Conservation (phyloP, 2,888 invertebrate species). For the Acanthosoma haemorrhoidale region DNA sequence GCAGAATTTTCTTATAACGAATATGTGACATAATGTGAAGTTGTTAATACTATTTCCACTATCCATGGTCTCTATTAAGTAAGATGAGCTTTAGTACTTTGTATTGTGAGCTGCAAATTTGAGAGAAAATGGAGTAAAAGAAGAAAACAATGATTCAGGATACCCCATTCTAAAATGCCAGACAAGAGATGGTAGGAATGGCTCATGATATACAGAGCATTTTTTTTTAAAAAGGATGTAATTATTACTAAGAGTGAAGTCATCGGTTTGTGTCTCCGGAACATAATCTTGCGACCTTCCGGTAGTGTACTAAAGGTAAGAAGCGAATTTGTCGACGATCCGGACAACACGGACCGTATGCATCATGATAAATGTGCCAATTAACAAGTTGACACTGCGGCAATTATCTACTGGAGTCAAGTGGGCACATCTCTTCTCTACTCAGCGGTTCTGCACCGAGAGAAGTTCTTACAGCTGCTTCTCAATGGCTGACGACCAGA, state of each 20-base stretch:
- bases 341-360: neutral
- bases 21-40: no score
- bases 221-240: slow-evolving; percentile 12
- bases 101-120: no score
- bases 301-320: neutral
- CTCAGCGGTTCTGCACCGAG: neutral
- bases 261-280: neutral
- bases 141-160: neutral
- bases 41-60: no score
- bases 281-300: no score
- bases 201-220: neutral
- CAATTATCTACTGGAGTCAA: neutral
- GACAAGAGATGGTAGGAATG: slow-evolving; percentile 1
- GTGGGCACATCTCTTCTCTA: neutral
- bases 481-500: no score
- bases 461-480: neutral
- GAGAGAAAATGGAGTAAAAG: no score
- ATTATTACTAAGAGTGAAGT: slow-evolving; percentile 5
- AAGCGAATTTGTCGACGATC: neutral
- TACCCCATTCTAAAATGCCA: neutral
- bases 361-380: neutral
- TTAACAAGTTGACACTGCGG: neutral
- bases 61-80: no score
- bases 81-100: no score
- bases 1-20: no score